Evolutionary conservation across 2,888 invertebrate species (phyloP).

Genomic region (Doris montereyensis): DNA sequence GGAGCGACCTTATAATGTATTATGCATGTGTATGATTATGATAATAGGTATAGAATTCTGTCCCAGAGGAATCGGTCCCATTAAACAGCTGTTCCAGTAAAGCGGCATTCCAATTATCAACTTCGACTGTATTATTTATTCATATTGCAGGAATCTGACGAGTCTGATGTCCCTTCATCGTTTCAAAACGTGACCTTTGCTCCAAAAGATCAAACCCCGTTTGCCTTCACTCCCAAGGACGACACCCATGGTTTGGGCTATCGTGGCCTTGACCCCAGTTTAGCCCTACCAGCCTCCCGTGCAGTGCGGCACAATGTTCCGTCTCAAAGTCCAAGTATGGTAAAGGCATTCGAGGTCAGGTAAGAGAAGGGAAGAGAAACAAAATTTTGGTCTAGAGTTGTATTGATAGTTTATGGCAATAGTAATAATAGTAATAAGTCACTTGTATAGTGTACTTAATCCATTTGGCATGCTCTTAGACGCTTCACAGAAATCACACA

Average conservation of each 20-base stretch:
- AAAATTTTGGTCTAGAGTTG: no score
- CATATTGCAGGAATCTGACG: slow-evolving; percentile 41
- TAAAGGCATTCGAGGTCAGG: slow-evolving; percentile 68
- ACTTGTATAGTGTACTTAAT: no score
- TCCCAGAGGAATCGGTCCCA: neutral
- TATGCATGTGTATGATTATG: no score
- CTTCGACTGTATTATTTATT: slow-evolving; percentile 2
- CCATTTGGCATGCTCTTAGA: no score
- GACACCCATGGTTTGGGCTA: slow-evolving; percentile 78
- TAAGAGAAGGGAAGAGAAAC: no score
- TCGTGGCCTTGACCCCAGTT: slow-evolving; percentile 63
- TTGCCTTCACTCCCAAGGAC: slow-evolving; percentile 82
- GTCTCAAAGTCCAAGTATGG: slow-evolving; percentile 45
- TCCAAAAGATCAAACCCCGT: slow-evolving; percentile 76
- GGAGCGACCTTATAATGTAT: no score
- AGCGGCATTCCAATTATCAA: neutral
- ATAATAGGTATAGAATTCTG: no score
- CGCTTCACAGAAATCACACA: no score
- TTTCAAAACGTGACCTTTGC: slow-evolving; percentile 74
- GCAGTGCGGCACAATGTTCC: slow-evolving; percentile 56
- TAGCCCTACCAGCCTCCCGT: slow-evolving; percentile 60
- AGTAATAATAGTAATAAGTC: no score
- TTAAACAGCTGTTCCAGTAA: neutral
- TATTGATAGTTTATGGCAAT: no score
- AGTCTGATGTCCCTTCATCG: slow-evolving; percentile 72